Conservation (phyloP, 2,797 vertebrate species). For the Siniperca obscura region DNA sequence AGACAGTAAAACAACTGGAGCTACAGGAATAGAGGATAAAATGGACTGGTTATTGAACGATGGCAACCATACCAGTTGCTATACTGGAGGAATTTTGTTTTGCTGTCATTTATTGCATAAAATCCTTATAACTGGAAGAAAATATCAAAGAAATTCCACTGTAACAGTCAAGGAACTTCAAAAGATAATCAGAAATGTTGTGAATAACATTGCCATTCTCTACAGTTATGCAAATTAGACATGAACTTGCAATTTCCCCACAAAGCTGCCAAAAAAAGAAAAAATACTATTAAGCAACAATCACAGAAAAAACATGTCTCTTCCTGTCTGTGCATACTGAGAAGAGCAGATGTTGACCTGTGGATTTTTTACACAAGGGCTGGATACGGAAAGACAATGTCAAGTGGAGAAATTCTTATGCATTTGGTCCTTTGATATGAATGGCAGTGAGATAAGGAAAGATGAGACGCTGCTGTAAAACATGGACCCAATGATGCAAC, state of each 20-base stretch:
- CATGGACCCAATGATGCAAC: slow-evolving; percentile 47
- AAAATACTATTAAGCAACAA: neutral
- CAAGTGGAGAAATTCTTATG: slow-evolving; percentile 30
- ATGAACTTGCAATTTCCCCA: neutral
- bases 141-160: neutral
- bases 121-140: neutral
- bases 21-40: slow-evolving; percentile 16
- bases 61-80: neutral
- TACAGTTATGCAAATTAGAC: slow-evolving; percentile 17
- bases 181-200: slow-evolving; percentile 7
- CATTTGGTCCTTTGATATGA: slow-evolving; percentile 43
- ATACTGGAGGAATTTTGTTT: neutral
- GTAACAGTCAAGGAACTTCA: neutral
- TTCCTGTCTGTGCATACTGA: neutral
- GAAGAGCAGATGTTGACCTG: slow-evolving; percentile 47
- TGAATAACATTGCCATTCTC: neutral
- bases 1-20: slow-evolving; percentile 4
- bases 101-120: neutral
- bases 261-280: neutral
- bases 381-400: slow-evolving; percentile 38
- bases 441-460: slow-evolving; percentile 48
- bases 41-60: neutral
- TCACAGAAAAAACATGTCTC: neutral
- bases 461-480: slow-evolving; percentile 50
- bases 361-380: slow-evolving; percentile 18